phyloP scores from a whole-genome alignment of 2,797 vertebrate species.

The Sciaenops ocellatus region DNA sequence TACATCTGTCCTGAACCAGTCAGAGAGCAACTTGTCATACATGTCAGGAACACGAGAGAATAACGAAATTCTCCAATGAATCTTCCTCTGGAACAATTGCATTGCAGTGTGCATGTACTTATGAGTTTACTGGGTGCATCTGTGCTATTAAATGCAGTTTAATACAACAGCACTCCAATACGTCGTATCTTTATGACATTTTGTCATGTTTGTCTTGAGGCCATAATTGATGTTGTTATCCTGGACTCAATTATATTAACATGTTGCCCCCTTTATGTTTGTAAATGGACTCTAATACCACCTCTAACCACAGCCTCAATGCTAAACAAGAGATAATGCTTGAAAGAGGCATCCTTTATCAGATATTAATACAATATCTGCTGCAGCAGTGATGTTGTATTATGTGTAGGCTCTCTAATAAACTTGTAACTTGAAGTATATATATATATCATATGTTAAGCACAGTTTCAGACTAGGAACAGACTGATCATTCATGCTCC shows the following conservation, averaged over 20 bases:
- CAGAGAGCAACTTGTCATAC: neutral
- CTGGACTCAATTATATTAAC: neutral
- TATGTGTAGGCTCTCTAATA: neutral
- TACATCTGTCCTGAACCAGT: neutral
- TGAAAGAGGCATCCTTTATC: too few relatives aligned
- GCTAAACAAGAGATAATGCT: neutral
- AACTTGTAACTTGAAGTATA: neutral
- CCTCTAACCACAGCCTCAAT: neutral
- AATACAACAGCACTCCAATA: neutral
- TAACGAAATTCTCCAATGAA: conserved; percentile 19
- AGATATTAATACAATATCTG: neutral
- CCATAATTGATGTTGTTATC: neutral
- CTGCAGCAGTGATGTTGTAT: neutral
- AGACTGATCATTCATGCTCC: conserved; percentile 52
- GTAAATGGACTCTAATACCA: neutral
- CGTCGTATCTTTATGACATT: neutral
- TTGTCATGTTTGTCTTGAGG: neutral
- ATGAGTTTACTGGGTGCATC: neutral
- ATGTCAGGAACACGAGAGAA: conserved; percentile 3
- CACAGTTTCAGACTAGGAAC: conserved; percentile 30
- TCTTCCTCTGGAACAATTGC: neutral
- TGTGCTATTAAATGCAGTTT: neutral
- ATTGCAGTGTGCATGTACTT: neutral
- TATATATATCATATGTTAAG: neutral
- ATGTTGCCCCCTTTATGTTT: neutral